A percentile compares a stretch with the other conserved stretches of the same genome.
Conservation (phyloP, 2,113 vertebrate species). For the Cheilinus undulatus region DNA sequence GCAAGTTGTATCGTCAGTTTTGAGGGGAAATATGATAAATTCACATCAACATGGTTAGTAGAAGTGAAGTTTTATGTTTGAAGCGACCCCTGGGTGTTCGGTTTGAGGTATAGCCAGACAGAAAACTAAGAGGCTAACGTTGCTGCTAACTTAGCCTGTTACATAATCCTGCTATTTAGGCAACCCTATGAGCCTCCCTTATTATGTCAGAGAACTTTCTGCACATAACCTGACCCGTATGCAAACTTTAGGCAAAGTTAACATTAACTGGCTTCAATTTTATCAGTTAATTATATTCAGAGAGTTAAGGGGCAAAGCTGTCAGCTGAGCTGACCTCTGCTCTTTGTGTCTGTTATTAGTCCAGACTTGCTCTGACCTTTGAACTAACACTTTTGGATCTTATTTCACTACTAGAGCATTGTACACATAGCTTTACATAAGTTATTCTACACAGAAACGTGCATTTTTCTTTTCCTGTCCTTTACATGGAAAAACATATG, state of each 20-base stretch:
- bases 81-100: too few species aligned
- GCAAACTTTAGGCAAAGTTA: not conserved
- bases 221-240: not conserved
- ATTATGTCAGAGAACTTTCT: not conserved
- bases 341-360: not conserved
- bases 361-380: constrained; percentile 14
- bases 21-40: not conserved
- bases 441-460: too few species aligned
- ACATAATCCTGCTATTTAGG: constrained; percentile 30
- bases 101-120: not conserved
- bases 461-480: too few species aligned
- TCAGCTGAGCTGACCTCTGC: constrained; percentile 14
- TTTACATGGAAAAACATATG: too few species aligned
- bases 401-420: not conserved
- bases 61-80: too few species aligned
- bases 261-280: not conserved
- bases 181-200: not conserved
- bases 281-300: not conserved
- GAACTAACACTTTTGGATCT: not conserved
- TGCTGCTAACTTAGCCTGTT: constrained; percentile 35
- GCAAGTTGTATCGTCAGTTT: not conserved
- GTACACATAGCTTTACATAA: not conserved
- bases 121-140: not conserved
- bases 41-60: too few species aligned
- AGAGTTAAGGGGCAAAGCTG: not conserved